Evolutionary conservation across 2,797 vertebrate species (phyloP), one percentile per base, ranked within the genome.

Genomic region (Acropternis orthonyx): DNA sequence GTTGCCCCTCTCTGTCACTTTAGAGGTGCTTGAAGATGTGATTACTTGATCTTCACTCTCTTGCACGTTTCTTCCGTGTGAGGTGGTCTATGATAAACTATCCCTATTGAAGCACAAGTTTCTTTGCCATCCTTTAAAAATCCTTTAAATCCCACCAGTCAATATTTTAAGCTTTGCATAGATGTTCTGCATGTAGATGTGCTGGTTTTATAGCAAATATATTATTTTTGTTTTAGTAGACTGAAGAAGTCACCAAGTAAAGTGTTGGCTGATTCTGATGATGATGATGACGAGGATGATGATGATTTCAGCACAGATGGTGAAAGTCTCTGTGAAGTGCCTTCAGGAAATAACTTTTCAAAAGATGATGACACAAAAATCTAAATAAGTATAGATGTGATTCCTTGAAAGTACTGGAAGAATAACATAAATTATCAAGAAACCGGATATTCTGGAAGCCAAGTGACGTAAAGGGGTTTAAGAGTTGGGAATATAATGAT

Each of bases 261-360:
- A 41, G 96, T 99, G 55, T 97, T 99, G 90, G 98, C 98, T 62
- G 98, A 98, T 85, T 94, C 98, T 81, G 98, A 98, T 1, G 98
- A 99, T 1, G 97, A 98, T 0, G 98, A 99, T 0, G 98, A 79
- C 0, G 98, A 79, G 0, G 98, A 62, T 13, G 37, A 99, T 0
- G 98, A 99, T 0, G 98, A 99, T 2, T 96, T 98, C 96, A 99
- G 99, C 97, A 99, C 98, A 0, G 99, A 99, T 3, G 99, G 98
- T 14, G 99, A 99, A 37, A 99, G 98, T 43, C 98, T 99, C 95
- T 99, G 98, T 77, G 99, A 99, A 96, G 98, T 98, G 4, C 97
- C 98, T 5, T 97, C 98, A 22, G 98, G 97, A 80, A 99, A 98
- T 95, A 98, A 98, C 90, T 98, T 98, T 66, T 97, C 98, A 92